A percentile compares a stretch with the other conserved stretches of the same genome.
phyloP scores from a whole-genome alignment of 2,888 invertebrate genomes.

The Nemotelus nigrinus region DNA sequence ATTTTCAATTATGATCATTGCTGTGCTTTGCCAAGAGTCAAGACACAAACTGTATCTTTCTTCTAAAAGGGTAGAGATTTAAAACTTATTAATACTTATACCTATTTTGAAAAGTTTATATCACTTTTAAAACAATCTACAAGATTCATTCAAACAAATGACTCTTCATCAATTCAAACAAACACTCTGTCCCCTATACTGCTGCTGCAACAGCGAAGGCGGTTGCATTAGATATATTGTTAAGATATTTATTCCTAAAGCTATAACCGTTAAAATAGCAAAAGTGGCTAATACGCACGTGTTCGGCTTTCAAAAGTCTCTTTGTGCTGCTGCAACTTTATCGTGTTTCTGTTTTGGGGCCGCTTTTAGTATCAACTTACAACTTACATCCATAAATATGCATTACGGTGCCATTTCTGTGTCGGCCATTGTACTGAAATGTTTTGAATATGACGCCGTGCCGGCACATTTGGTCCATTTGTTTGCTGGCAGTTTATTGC shows the following conservation, averaged over 20 bases:
- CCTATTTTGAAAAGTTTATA: no score
- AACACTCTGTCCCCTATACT: not conserved
- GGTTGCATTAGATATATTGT: conserved; percentile 30
- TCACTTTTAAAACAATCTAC: no score
- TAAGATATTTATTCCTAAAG: conserved; percentile 7
- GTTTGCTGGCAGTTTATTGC: conserved; percentile 15
- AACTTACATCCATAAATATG: not conserved
- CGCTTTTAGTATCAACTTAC: not conserved
- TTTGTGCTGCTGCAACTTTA: conserved; percentile 16
- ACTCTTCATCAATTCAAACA: no score
- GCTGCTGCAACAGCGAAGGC: not conserved
- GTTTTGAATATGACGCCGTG: conserved; percentile 23
- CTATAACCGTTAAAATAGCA: not conserved
- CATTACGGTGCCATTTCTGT: not conserved
- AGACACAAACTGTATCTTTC: no score
- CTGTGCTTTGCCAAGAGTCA: no score
- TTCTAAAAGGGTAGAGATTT: no score
- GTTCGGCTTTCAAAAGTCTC: conserved; percentile 9
- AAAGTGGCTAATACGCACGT: conserved; percentile 36
- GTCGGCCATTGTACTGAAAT: conserved; percentile 16
- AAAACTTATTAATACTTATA: no score
- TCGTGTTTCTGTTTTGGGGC: not conserved
- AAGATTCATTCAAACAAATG: no score
- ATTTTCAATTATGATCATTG: no score
- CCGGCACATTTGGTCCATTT: conserved; percentile 24